Conservation (phyloP, 2,113 vertebrate genomes). For the Casuarius casuarius region DNA sequence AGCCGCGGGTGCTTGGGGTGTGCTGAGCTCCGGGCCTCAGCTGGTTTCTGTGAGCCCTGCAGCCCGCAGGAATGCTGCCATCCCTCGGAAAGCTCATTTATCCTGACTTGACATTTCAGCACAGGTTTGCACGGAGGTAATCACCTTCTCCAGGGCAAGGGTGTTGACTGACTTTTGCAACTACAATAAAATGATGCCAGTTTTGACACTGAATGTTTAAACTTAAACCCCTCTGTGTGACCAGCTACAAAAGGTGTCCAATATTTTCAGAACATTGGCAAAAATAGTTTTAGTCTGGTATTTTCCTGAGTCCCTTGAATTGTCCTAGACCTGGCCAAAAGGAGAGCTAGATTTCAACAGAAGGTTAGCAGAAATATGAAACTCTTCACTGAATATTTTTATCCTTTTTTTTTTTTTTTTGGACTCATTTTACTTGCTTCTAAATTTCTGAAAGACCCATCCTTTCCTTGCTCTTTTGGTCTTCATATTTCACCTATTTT, state of each 20-base stretch:
- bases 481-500: neutral
- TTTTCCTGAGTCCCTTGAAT: neutral
- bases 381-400: neutral
- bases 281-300: neutral
- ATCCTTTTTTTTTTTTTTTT: neutral
- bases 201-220: neutral
- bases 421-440: neutral
- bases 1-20: neutral
- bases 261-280: neutral
- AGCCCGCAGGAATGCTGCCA: rapidly evolving
- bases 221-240: neutral
- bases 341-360: neutral
- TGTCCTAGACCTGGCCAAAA: neutral
- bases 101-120: neutral
- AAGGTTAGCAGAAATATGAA: neutral
- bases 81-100: neutral
- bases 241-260: neutral
- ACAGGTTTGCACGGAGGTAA: neutral
- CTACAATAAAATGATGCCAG: neutral
- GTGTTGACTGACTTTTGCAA: neutral
- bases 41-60: rapidly evolving
- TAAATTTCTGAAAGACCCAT: neutral
- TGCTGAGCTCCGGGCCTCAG: rapidly evolving
- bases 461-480: neutral
- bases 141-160: neutral